These are phyloP conservation scores for Papilio polytes DNA, from an alignment of 1,140 invertebrate genomes.

Conservation along the genomic window DNA sequence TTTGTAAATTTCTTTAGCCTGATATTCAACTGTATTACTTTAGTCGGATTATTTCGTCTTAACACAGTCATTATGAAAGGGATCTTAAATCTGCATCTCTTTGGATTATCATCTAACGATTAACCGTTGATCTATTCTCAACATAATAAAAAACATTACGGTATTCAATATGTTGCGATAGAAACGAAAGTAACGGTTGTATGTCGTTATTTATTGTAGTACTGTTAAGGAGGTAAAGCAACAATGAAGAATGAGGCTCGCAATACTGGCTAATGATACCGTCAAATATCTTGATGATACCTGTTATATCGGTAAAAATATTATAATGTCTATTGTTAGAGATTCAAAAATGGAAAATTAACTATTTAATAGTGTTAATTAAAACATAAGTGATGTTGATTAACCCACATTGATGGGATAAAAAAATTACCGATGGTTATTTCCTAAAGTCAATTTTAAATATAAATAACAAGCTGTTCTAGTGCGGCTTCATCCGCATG, in stretches of 20 bases:
- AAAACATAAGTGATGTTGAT: background rate
- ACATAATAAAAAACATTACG: conserved; percentile 27
- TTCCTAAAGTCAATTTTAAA: background rate
- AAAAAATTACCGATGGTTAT: background rate
- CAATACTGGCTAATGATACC: conserved; percentile 35
- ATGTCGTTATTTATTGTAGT: conserved; percentile 41
- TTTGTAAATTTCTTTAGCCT: background rate
- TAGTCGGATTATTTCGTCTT: background rate
- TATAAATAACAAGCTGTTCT: too few species aligned
- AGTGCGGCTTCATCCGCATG: too few species aligned
- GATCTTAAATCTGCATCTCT: background rate
- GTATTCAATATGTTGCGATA: conserved; percentile 40
- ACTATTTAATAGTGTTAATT: conserved; percentile 3
- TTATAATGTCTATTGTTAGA: background rate
- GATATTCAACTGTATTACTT: background rate
- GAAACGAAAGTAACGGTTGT: conserved; percentile 41
- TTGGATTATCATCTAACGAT: background rate
- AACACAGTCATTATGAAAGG: background rate
- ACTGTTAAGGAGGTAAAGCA: conserved; percentile 33
- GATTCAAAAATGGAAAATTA: background rate
- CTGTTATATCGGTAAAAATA: conserved; percentile 37
- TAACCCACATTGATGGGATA: background rate
- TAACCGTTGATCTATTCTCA: conserved; percentile 19
- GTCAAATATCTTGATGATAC: background rate
- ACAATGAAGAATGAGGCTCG: conserved; percentile 24